These are phyloP conservation scores for Helleia helle DNA, from an alignment of 2,888 invertebrate species.

Conservation along the genomic window DNA sequence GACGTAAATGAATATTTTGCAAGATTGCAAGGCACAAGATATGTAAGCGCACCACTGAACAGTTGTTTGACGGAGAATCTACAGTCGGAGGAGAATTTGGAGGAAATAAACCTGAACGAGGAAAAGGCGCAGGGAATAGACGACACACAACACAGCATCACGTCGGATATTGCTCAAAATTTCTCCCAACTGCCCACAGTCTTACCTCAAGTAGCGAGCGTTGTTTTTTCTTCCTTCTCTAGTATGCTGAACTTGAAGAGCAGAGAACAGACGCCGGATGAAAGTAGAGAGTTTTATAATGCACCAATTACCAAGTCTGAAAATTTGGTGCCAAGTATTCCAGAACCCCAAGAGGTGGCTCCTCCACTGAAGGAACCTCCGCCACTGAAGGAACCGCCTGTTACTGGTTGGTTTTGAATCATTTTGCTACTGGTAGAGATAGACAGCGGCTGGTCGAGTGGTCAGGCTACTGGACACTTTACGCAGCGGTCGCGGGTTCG, in stretches of 20 bases:
- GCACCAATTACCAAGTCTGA: conserved; percentile 21
- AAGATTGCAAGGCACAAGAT: conserved; percentile 55
- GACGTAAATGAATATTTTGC: conserved; percentile 68
- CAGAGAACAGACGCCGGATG: conserved; percentile 48
- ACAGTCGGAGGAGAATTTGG: conserved; percentile 54
- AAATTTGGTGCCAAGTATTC: conserved; percentile 23
- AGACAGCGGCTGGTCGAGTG: too few relatives aligned
- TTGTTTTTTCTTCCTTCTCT: conserved; percentile 77
- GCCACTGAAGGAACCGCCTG: conserved; percentile 42
- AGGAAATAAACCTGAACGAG: conserved; percentile 56
- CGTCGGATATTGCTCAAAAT: conserved; percentile 67
- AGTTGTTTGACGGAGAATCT: conserved; percentile 61
- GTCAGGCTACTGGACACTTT: too few relatives aligned
- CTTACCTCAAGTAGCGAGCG: conserved; percentile 75
- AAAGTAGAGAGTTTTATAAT: conserved; percentile 23
- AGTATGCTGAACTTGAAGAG: conserved; percentile 62
- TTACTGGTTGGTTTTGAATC: conserved; percentile 46
- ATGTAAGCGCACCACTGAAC: conserved; percentile 56
- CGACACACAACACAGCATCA: conserved; percentile 46
- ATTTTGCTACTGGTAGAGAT: too few relatives aligned
- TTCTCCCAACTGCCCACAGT: conserved; percentile 74
- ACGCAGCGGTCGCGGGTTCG: too few relatives aligned
- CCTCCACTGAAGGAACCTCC: conserved; percentile 51
- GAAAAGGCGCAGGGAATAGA: conserved; percentile 26
- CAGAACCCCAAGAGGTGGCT: conserved; percentile 31